These are phyloP conservation scores for Triops cancriformis DNA, from an alignment of 1,140 invertebrate species.

Conservation along the genomic window DNA sequence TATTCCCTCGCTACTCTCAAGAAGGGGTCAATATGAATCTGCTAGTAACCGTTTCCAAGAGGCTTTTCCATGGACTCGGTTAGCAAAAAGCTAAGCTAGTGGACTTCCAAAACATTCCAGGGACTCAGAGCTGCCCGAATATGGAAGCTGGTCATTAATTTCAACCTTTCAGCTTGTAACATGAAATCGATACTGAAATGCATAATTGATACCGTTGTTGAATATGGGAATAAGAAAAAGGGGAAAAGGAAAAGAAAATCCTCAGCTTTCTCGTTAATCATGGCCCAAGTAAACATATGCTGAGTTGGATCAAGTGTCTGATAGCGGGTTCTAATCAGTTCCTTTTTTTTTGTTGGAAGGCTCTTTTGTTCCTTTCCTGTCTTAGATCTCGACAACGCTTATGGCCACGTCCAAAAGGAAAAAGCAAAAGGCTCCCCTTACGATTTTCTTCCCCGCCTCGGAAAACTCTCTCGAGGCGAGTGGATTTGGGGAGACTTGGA, in stretches of 20 bases:
- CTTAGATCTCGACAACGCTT: neutral
- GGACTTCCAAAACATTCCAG: too few relatives aligned
- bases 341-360: neutral
- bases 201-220: neutral
- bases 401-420: neutral
- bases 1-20: too few relatives aligned
- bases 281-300: constrained; percentile 6
- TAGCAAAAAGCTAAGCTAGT: too few relatives aligned
- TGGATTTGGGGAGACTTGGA: neutral
- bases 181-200: neutral
- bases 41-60: too few relatives aligned
- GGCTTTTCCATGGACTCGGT: too few relatives aligned
- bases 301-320: constrained; percentile 1
- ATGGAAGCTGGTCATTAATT: neutral
- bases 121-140: too few relatives aligned
- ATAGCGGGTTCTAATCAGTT: constrained; percentile 6
- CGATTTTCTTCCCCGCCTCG: neutral
- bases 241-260: neutral
- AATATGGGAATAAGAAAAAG: neutral
- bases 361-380: neutral
- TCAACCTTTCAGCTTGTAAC: neutral
- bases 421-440: neutral
- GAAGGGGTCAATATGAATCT: too few relatives aligned
- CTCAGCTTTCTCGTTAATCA: neutral
- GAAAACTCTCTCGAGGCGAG: neutral